Evolutionary conservation across 2,797 vertebrate species (phyloP).

Genomic region (Chloroceryle inda): DNA sequence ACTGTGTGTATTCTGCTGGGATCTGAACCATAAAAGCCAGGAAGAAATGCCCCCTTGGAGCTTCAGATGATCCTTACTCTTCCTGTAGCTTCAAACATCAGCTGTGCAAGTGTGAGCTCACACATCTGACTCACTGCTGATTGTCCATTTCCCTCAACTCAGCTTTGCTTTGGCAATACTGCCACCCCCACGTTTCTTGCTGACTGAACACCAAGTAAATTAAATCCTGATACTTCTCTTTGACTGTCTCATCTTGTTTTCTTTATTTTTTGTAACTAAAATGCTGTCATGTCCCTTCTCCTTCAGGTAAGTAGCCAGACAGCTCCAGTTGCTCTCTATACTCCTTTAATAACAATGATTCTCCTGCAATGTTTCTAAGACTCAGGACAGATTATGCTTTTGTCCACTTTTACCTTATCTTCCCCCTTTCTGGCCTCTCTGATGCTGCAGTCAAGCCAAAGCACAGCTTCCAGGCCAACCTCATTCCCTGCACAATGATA

Average conservation of each 20-base stretch:
- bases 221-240: conserved; percentile 21
- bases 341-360: not conserved
- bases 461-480: not conserved
- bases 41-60: conserved; percentile 6
- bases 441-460: not conserved
- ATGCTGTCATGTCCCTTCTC: not conserved
- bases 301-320: not conserved
- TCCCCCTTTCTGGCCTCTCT: not conserved
- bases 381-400: not conserved
- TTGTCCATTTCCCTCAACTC: conserved; percentile 31
- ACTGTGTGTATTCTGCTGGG: not conserved
- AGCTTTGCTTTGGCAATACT: conserved; percentile 52
- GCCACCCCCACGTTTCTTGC: conserved; percentile 26
- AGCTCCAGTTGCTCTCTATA: not conserved
- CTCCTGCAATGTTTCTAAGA: not conserved
- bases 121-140: conserved; percentile 41
- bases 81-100: conserved; percentile 25
- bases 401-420: not conserved
- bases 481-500: not conserved
- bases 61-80: not conserved
- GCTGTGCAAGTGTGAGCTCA: conserved; percentile 39
- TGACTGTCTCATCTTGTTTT: not conserved
- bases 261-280: not conserved
- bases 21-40: not conserved
- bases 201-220: conserved; percentile 46